These are phyloP conservation scores for Alligator mississippiensis DNA, from an alignment of 2,113 vertebrate species.

Conservation along the genomic window DNA sequence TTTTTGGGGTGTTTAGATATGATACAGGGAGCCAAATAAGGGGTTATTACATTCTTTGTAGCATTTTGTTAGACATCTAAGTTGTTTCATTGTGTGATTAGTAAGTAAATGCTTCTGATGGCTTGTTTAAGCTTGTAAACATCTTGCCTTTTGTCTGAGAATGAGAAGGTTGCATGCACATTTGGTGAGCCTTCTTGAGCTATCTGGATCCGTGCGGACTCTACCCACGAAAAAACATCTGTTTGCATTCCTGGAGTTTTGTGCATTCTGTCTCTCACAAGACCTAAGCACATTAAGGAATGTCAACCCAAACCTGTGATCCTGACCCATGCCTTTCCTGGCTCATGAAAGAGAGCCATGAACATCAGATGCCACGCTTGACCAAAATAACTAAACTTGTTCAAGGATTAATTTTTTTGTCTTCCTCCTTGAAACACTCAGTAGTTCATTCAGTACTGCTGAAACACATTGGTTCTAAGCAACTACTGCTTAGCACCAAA, in stretches of 20 bases:
- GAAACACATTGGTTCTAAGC: background rate
- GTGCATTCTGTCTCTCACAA: background rate
- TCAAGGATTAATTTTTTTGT: background rate
- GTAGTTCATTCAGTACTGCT: background rate
- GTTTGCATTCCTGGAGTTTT: background rate
- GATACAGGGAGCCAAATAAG: background rate
- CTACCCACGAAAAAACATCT: background rate
- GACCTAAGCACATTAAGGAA: background rate
- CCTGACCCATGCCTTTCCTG: background rate
- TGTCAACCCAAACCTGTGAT: background rate
- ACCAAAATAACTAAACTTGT: background rate
- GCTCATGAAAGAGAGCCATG: background rate
- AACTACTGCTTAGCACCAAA: background rate
- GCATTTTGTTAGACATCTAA: background rate
- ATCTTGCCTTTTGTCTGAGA: too few species aligned
- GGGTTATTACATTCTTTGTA: background rate
- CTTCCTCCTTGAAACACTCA: background rate
- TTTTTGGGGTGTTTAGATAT: background rate
- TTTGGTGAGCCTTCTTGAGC: background rate
- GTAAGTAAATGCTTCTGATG: background rate
- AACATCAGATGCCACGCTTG: background rate
- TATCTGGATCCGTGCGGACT: background rate
- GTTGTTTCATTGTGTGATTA: background rate
- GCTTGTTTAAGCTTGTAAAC: too few species aligned
- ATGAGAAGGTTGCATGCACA: too few species aligned